phyloP scores from a whole-genome alignment of 2,797 vertebrate species.

The Garrulus glandarius region DNA sequence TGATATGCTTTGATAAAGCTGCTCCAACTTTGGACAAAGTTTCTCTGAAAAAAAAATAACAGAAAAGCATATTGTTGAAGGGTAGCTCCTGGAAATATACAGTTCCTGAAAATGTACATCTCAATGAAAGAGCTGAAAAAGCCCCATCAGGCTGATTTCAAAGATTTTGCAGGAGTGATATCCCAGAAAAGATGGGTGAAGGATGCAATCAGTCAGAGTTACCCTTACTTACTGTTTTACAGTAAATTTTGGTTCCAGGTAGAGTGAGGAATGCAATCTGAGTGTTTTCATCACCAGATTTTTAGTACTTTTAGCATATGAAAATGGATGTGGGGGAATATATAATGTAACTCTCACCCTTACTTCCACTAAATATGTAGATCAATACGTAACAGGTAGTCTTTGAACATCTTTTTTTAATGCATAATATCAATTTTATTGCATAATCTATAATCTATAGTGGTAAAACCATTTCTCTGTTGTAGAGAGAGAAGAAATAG shows the following conservation, averaged over 20 bases:
- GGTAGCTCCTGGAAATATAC: neutral
- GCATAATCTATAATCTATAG: neutral
- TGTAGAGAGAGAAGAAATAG: neutral
- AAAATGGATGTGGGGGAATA: neutral
- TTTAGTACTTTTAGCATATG: neutral
- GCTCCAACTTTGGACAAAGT: neutral
- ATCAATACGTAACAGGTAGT: neutral
- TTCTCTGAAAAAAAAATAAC: neutral
- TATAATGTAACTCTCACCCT: neutral
- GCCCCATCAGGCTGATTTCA: neutral
- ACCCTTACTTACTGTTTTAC: neutral
- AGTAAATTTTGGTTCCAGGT: neutral
- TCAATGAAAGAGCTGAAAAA: neutral
- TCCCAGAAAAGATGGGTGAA: neutral
- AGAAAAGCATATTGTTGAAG: neutral
- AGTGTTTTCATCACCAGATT: neutral
- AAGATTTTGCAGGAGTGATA: neutral
- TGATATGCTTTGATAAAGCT: neutral
- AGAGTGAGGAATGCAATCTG: neutral
- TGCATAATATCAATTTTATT: neutral
- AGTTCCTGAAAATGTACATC: neutral
- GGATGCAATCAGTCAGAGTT: neutral
- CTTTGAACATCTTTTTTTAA: neutral
- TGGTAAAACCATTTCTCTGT: neutral
- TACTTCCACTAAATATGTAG: neutral